These are phyloP conservation scores for Thelaira solivaga DNA, from an alignment of 2,888 invertebrate genomes.

Conservation along the genomic window DNA sequence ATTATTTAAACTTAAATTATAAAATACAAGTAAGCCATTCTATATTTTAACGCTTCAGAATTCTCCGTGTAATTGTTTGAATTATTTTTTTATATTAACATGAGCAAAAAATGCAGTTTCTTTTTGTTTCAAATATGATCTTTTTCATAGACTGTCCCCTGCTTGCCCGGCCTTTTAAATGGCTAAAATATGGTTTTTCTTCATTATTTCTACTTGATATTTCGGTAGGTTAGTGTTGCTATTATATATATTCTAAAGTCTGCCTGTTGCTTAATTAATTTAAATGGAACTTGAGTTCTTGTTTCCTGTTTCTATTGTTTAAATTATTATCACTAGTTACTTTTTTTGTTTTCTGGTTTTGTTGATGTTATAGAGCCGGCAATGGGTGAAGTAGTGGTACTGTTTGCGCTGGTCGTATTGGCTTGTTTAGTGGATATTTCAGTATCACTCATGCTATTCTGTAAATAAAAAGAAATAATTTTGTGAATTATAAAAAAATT, in stretches of 20 bases:
- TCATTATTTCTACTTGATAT: conserved; percentile 21
- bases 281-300: conserved; percentile 44
- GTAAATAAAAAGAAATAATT: conserved; percentile 30
- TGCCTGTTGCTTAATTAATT: conserved; percentile 24
- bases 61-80: too few species aligned
- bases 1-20: too few species aligned
- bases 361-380: conserved; percentile 24
- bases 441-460: conserved; percentile 72
- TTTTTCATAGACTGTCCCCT: not conserved
- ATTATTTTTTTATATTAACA: too few species aligned
- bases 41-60: too few species aligned
- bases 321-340: conserved; percentile 48
- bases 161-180: not conserved
- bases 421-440: conserved; percentile 62
- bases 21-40: too few species aligned
- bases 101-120: too few species aligned
- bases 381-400: conserved; percentile 15
- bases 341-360: conserved; percentile 45
- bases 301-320: not conserved
- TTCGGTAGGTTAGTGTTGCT: conserved; percentile 58
- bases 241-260: conserved; percentile 48
- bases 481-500: too few species aligned
- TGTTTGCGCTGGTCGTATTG: too few species aligned
- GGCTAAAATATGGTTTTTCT: not conserved
- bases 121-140: too few species aligned